Conservation (phyloP, 2,797 vertebrate genomes). For the Sebastiscus albofasciatus region DNA sequence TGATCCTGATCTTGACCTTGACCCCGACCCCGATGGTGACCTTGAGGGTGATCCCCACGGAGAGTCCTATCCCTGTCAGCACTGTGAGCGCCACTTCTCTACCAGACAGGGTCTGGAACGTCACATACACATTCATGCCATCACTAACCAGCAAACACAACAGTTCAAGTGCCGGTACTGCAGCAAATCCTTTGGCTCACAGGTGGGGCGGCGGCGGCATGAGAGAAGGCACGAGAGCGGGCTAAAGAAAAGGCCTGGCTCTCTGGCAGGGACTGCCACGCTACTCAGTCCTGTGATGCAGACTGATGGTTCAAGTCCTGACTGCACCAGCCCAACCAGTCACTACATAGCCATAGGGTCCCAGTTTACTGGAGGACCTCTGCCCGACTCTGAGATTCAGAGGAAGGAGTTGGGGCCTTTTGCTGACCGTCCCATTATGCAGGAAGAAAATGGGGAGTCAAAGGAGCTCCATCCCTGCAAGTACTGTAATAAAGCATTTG, state of each 20-base stretch:
- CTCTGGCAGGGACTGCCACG: conserved; percentile 72
- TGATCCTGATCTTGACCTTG: conserved; percentile 73
- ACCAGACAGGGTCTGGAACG: conserved; percentile 96
- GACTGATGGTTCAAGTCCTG: conserved; percentile 79
- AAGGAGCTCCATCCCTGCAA: conserved; percentile 95
- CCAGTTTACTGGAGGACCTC: conserved; percentile 70
- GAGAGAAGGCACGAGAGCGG: conserved; percentile 94
- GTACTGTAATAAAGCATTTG: conserved; percentile 98
- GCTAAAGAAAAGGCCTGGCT: conserved; percentile 85
- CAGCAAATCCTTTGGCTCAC: conserved; percentile 94
- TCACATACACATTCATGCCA: conserved; percentile 94
- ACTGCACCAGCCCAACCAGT: conserved; percentile 72
- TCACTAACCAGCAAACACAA: conserved; percentile 83
- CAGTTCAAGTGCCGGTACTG: conserved; percentile 97
- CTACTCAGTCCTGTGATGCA: conserved; percentile 70
- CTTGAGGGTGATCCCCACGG: conserved; percentile 86
- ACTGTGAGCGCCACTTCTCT: conserved; percentile 94
- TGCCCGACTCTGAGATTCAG: conserved; percentile 74
- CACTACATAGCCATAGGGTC: conserved; percentile 74
- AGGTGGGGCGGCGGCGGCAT: conserved; percentile 94
- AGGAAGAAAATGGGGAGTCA: conserved; percentile 91
- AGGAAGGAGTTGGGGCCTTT: conserved; percentile 71
- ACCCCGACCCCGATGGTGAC: conserved; percentile 79
- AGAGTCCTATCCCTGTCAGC: conserved; percentile 89
- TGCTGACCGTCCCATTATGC: conserved; percentile 70